These are phyloP conservation scores for Cryptus armator DNA, from an alignment of 2,888 invertebrate species.

Conservation along the genomic window DNA sequence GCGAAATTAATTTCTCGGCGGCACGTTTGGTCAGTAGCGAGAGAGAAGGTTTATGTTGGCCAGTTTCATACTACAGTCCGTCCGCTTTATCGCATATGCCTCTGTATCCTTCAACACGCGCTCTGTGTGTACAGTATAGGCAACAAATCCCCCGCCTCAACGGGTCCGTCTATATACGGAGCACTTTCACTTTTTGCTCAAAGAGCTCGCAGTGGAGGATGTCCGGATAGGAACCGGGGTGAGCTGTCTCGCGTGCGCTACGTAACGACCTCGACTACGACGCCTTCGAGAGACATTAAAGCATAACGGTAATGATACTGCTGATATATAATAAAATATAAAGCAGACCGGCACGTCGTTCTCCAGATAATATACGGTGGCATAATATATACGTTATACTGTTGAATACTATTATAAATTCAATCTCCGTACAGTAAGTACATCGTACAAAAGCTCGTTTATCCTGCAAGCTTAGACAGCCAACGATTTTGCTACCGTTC, in stretches of 20 bases:
- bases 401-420: constrained; percentile 26
- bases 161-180: constrained; percentile 53
- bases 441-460: not conserved
- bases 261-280: constrained; percentile 28
- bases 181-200: constrained; percentile 57
- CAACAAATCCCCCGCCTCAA: not conserved
- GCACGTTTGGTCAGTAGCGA: not conserved
- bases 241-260: not conserved
- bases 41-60: not conserved
- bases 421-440: constrained; percentile 4
- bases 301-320: constrained; percentile 41
- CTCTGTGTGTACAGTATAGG: not conserved
- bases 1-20: not conserved
- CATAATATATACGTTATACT: constrained; percentile 23
- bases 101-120: not conserved
- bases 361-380: not conserved
- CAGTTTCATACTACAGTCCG: not conserved
- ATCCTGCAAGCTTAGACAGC: constrained; percentile 25
- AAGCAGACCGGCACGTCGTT: constrained; percentile 14
- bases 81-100: not conserved
- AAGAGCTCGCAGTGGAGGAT: constrained; percentile 7
- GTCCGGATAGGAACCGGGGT: not conserved
- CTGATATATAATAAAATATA: constrained; percentile 47
- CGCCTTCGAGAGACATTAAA: constrained; percentile 39
- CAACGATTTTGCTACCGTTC: constrained; percentile 45